Percentiles rank a stretch among this genome's conserved stretches.
phyloP scores from a whole-genome alignment of 2,888 invertebrate species.

The Heliconius sara region DNA sequence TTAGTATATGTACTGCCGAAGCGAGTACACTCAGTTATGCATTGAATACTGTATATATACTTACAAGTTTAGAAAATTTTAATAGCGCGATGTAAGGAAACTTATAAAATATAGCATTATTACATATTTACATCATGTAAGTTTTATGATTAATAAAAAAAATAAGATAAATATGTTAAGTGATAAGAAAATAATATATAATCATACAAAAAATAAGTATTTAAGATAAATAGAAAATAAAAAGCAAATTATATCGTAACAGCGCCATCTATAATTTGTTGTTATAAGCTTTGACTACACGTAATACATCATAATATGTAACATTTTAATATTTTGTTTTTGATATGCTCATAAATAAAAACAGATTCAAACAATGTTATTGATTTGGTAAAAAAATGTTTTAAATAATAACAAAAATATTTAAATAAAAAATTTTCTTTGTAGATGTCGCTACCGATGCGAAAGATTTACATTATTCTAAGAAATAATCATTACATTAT shows the following conservation, averaged over 20 bases:
- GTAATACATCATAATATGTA: too few relatives aligned
- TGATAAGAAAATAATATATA: not conserved
- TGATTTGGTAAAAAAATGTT: too few relatives aligned
- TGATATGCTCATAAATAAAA: too few relatives aligned
- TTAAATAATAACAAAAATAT: too few relatives aligned
- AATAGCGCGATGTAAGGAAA: not conserved
- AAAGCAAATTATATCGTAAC: not conserved
- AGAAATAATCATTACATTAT: too few relatives aligned
- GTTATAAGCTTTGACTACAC: too few relatives aligned
- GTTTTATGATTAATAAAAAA: not conserved
- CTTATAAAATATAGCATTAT: not conserved
- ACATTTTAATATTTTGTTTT: too few relatives aligned
- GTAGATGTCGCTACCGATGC: too few relatives aligned
- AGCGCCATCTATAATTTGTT: not conserved
- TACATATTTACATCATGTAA: not conserved
- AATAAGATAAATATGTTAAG: not conserved
- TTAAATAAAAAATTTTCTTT: too few relatives aligned
- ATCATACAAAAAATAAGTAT: not conserved
- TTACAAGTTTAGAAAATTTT: not conserved
- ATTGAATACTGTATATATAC: not conserved
- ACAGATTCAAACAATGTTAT: too few relatives aligned
- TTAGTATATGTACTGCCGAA: constrained; percentile 73
- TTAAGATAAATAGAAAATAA: not conserved
- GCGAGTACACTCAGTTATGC: constrained; percentile 56
- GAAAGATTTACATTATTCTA: too few relatives aligned